Base-by-base conservation (phyloP, 2,888 invertebrate genomes). In the Ectemnius cavifrons region DNA sequence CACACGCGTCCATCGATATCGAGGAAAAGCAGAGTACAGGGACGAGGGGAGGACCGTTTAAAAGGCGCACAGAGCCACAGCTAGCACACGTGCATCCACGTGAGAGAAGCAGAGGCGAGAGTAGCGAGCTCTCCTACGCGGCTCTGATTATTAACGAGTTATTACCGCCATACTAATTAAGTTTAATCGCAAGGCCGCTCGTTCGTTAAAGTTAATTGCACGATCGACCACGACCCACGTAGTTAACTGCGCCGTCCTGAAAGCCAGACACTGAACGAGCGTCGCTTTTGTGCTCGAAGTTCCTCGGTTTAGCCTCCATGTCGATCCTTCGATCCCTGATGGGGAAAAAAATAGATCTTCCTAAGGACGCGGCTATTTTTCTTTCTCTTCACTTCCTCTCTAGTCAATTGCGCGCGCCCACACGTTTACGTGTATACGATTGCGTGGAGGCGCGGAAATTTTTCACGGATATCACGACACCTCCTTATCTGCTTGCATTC, bases 161-260 rank as follows among this genome's bases (percentile, higher is more conserved):
- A 89, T 89, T 89, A 86, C 85, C 86, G 85, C 81, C 84, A 86
- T 88, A 85, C 86, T 90, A 89, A 90, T 89, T 88, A 89, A 88
- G 86, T 86, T 87, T 88, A 89, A 88, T 89, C 88, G 89, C 90
- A 87, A 90, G 89, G 89, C 88, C 89, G 88, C 81, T 66, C 84
- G 86, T 90, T 90, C 89, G 89, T 90, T 90, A 88, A 89, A 89
- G 87, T 89, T 89, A 89, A 90, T 89, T 89, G 90, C 87, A 85
- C 84, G 84, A 84, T 83, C 86, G 88, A 83, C 85, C 86, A 80
- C 85, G 85, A 86, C 85, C 86, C 86, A 86, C 87, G 84, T 82
- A 75, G 81, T 83, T 83, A 86, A 89, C 88, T 88, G 86, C 87
- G 82, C 80, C 84, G 86, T 86, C 84, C 73, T 71, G 37, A 37